Percentiles rank a stretch among this genome's conserved stretches.
Evolutionary conservation across 2,888 invertebrate genomes (phyloP).

Genomic region (Scaptodrosophila latifasciaeformis): DNA sequence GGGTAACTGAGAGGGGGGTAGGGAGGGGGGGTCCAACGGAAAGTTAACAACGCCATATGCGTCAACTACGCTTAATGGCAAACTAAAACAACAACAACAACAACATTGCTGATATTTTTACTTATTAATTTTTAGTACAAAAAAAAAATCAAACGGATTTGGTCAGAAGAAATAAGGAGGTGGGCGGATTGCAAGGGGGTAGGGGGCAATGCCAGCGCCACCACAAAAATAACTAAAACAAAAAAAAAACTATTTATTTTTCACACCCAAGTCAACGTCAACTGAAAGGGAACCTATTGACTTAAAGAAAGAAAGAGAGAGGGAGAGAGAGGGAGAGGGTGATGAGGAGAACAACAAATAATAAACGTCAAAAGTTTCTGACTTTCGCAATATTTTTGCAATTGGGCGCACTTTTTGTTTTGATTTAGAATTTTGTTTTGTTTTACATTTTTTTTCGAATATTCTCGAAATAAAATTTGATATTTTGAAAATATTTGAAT

Average conservation of each 20-base stretch:
- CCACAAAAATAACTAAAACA: slow-evolving; percentile 7
- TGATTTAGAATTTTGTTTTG: slow-evolving; percentile 9
- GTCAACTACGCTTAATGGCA: not conserved
- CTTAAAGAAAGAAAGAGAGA: not conserved
- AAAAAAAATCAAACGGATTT: slow-evolving; percentile 11
- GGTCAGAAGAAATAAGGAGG: too few species aligned
- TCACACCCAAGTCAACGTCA: slow-evolving; percentile 37
- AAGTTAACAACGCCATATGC: not conserved
- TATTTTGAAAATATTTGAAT: too few species aligned
- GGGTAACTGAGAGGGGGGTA: too few species aligned
- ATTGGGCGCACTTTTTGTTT: slow-evolving; percentile 37
- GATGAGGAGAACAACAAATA: slow-evolving; percentile 37
- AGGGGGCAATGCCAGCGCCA: slow-evolving; percentile 6
- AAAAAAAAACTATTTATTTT: slow-evolving; percentile 30
- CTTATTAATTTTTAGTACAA: slow-evolving; percentile 39
- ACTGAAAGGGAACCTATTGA: slow-evolving; percentile 7
- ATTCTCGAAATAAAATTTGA: too few species aligned
- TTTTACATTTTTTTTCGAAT: not conserved
- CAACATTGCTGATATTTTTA: slow-evolving; percentile 15
- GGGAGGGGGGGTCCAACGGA: not conserved
- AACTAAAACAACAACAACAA: slow-evolving; percentile 28
- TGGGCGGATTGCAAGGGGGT: too few species aligned
- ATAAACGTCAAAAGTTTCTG: slow-evolving; percentile 34
- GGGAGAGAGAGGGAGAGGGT: slow-evolving; percentile 10
- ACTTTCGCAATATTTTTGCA: slow-evolving; percentile 59